Conservation (phyloP, 2,113 vertebrate species). For the Pantherophis guttatus region DNA sequence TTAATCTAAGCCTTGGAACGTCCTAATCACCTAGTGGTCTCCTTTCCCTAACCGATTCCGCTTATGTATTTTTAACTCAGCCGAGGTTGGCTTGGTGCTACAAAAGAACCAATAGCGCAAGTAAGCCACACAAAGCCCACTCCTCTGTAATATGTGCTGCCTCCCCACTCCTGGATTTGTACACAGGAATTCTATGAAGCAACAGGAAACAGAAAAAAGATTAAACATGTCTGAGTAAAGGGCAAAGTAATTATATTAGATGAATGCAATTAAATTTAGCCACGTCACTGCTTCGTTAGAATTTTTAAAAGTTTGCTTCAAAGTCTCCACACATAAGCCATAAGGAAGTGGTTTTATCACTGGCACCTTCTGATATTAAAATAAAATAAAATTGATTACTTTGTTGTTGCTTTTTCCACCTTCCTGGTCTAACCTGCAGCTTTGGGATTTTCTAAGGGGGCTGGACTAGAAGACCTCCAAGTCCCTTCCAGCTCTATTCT, state of each 20-base stretch:
- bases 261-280: not conserved
- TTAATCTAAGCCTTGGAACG: not conserved
- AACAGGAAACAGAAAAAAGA: not conserved
- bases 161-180: not conserved
- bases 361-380: not conserved
- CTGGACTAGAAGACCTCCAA: too few relatives aligned
- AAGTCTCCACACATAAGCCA: not conserved
- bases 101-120: not conserved
- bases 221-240: not conserved
- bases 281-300: not conserved
- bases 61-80: not conserved
- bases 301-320: not conserved
- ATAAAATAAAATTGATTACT: not conserved
- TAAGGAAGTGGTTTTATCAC: not conserved
- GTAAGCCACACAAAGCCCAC: not conserved
- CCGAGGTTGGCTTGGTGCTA: not conserved
- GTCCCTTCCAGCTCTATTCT: too few relatives aligned
- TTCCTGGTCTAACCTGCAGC: not conserved
- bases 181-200: not conserved
- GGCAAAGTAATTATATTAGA: not conserved
- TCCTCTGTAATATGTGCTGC: not conserved
- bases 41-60: not conserved
- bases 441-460: not conserved
- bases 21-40: not conserved
- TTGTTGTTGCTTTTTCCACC: not conserved